Evolutionary conservation across 2,888 invertebrate genomes (phyloP), one percentile per base, ranked within the genome.

Genomic region (Hyalella azteca): DNA sequence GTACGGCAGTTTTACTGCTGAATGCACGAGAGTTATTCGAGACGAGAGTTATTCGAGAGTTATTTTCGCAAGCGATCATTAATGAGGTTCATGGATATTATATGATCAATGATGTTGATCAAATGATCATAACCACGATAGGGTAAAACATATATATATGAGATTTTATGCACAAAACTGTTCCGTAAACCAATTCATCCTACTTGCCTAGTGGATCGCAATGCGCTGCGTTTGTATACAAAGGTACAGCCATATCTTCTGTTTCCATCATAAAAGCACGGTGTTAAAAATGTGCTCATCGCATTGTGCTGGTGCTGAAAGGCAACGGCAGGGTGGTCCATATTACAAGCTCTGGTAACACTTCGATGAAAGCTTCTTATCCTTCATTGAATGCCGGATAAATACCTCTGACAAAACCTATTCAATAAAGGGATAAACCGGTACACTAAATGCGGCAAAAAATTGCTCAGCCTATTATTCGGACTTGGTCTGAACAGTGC

Each of bases 391-490:
- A 60, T 60, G 60, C 60, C 60, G 7, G 29, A 60, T 60, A 60
- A 60, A 60, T 60, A 60, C 60, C 60, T 19, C 32, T 60, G 36
- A 60, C 60, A 60, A 60, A 60, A 36, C 60, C 60, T 36, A 60
- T 60, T 60, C 36, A 60, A 36, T 60, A 36, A 60, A 36, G 60
- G 60, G 60, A 60, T 60, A 60, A 60, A 60, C 60, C 60, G 60
- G 60, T 29, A n/a, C 60, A 36, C 60, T 36, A 36, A 60, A 54
- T 54, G 54, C 54, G 54, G 54, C 29, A 54, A 54, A 54, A 54
- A 54, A 54, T 54, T 7, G 54, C 54, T 29, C 54, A 11, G 26
- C 26, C 54, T 29, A 22, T 54, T 54, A 5, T 13, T 54, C 26
- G 4, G 22, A 54, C 54, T 7, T 54, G 54, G 4, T 9, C 26